Base-by-base conservation (phyloP, 2,888 invertebrate species). In the Bembecia ichneumoniformis region DNA sequence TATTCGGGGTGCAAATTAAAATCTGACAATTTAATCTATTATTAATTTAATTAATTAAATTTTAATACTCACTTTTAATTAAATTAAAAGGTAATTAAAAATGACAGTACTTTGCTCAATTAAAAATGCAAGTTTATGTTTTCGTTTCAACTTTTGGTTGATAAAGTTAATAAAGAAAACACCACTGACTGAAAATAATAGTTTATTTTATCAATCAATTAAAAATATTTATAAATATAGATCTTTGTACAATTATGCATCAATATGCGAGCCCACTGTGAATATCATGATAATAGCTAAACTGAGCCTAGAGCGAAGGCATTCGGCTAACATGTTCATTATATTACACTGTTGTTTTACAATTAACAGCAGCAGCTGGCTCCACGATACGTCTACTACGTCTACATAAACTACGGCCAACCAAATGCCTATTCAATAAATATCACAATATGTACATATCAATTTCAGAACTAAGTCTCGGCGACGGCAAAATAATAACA, bases 361-460 rank as follows among this genome's bases (percentile, higher is more conserved):
- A 44, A 15, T 44, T 15, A 44, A 44, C 44, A 15, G 44, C 44
- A 44, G 11, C 11, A 44, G 13, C 9, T 15, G 17, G 49, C 36
- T 47, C 50, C 48, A 34, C 57, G 62, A 49, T 43, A 49, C 43
- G 36, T 48, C 48, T 46, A 47, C 47, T 45, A 46, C 44, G 16
- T 43, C 47, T 45, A 47, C 35, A 50, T 46, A 36, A 47, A n/a
- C 52, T 48, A 50, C 40, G 40, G 40, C 40, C 49, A 17, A 47
- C 47, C 49, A 50, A 67, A 72, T 70, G 71, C 76, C 74, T 82
- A 83, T 76, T 76, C 69, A 75, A 79, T 71, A 82, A 82, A 84
- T 86, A 86, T 86, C 86, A 86, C 86, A 84, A 78, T 86, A 86
- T 86, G 82, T 86, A 86, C 84, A 86, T 68, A 80, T 77, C 76